phyloP scores from a whole-genome alignment of 2,797 vertebrate species.

The Pristis pectinata region DNA sequence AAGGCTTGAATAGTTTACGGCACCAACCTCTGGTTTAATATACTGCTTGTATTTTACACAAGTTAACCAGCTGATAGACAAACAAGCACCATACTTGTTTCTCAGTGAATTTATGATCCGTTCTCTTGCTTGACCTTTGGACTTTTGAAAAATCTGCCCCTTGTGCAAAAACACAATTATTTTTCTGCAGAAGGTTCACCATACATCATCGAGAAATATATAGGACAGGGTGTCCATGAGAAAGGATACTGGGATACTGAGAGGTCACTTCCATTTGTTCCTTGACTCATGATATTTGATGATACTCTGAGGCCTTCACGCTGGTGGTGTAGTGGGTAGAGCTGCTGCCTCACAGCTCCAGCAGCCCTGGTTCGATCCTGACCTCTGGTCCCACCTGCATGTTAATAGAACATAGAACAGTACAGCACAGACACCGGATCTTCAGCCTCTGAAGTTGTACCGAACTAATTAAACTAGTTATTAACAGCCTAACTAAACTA shows the following conservation, averaged over 20 bases:
- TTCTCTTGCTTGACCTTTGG: not conserved
- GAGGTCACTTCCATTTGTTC: not conserved
- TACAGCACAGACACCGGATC: no score
- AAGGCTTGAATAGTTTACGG: not conserved
- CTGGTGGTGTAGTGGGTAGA: no score
- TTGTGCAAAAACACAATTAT: not conserved
- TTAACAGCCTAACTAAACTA: no score
- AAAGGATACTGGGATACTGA: not conserved
- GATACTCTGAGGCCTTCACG: not conserved
- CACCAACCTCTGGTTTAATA: not conserved
- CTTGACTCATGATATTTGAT: not conserved
- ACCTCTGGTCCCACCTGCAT: no score
- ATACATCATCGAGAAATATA: not conserved
- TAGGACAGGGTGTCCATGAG: not conserved
- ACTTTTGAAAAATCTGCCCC: not conserved
- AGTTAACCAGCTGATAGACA: constrained; percentile 4
- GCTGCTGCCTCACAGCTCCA: no score
- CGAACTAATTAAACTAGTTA: no score
- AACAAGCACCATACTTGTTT: constrained; percentile 7
- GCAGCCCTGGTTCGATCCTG: no score
- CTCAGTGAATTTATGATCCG: not conserved
- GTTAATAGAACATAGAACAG: no score
- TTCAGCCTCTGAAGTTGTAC: no score
- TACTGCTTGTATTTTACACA: not conserved
- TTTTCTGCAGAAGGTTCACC: not conserved